Conservation (phyloP, 1,140 invertebrate genomes). For the Gonatopus flavifemur region DNA sequence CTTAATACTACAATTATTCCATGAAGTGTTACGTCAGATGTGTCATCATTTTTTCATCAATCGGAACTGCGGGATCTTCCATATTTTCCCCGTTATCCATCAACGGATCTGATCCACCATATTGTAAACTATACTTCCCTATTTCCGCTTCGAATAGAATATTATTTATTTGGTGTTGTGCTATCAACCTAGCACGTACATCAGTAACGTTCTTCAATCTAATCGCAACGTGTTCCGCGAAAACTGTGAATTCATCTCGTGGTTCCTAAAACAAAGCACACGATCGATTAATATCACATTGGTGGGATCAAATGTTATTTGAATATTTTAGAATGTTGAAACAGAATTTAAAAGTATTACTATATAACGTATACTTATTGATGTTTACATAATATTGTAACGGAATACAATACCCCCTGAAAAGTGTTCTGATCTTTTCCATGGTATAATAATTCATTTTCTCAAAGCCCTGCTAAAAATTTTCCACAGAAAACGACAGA, state of each 20-base stretch:
- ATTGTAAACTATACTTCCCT: constrained; percentile 15
- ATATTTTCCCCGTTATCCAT: constrained; percentile 12
- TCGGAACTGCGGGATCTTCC: constrained; percentile 13
- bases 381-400: too few relatives aligned
- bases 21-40: neutral
- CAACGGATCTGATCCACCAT: neutral
- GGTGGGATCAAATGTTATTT: too few relatives aligned
- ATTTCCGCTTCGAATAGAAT: constrained; percentile 20
- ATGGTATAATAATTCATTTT: too few relatives aligned
- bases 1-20: neutral
- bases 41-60: constrained; percentile 18
- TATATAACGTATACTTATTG: too few relatives aligned
- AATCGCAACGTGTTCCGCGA: constrained; percentile 20
- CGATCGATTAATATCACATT: too few relatives aligned
- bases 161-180: constrained; percentile 22
- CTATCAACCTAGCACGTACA: constrained; percentile 10
- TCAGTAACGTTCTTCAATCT: constrained; percentile 16
- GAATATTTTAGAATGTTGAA: too few relatives aligned
- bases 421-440: too few relatives aligned
- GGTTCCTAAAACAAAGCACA: too few relatives aligned
- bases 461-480: too few relatives aligned
- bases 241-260: constrained; percentile 20
- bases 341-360: too few relatives aligned
- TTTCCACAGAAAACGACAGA: too few relatives aligned
- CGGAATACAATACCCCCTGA: too few relatives aligned